phyloP scores from a whole-genome alignment of 2,888 invertebrate genomes.

The Drosophila macrothrix region DNA sequence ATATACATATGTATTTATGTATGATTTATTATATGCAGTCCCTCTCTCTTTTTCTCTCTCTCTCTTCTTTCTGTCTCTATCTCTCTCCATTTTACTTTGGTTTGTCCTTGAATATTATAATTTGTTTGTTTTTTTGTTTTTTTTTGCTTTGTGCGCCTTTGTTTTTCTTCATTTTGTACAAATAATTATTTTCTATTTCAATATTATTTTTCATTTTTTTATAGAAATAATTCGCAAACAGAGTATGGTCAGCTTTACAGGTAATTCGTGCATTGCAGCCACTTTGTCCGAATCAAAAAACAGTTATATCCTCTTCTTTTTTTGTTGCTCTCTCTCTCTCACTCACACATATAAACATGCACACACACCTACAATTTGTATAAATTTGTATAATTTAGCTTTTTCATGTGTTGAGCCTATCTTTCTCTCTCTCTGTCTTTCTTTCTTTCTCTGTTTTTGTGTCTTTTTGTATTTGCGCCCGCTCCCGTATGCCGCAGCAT shows the following conservation, averaged over 20 bases:
- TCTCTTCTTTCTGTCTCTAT: neutral
- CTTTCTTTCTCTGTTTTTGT: conserved; percentile 2
- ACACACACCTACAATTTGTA: neutral
- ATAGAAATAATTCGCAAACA: conserved; percentile 85
- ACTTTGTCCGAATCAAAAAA: conserved; percentile 37
- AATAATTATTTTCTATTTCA: conserved; percentile 62
- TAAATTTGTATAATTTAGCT: conserved; percentile 7
- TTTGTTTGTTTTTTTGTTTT: neutral
- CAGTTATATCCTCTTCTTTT: conserved; percentile 27
- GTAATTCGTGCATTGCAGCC: conserved; percentile 81
- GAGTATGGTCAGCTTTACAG: conserved; percentile 83
- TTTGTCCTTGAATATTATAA: conserved; percentile 7
- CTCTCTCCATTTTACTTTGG: neutral
- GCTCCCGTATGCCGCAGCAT: conserved; percentile 14
- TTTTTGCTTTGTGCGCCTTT: conserved; percentile 15
- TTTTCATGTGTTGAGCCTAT: conserved; percentile 16
- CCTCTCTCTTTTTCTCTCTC: neutral
- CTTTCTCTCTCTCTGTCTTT: neutral
- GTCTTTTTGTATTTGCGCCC: conserved; percentile 8
- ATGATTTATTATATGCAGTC: conserved; percentile 21
- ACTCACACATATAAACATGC: neutral
- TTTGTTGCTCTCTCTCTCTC: neutral
- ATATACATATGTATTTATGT: conserved; percentile 6
- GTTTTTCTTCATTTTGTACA: conserved; percentile 55
- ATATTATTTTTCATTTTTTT: conserved; percentile 73